These are phyloP conservation scores for Artibeus jamaicensis DNA, from an alignment of 2,797 vertebrate species.

Conservation along the genomic window DNA sequence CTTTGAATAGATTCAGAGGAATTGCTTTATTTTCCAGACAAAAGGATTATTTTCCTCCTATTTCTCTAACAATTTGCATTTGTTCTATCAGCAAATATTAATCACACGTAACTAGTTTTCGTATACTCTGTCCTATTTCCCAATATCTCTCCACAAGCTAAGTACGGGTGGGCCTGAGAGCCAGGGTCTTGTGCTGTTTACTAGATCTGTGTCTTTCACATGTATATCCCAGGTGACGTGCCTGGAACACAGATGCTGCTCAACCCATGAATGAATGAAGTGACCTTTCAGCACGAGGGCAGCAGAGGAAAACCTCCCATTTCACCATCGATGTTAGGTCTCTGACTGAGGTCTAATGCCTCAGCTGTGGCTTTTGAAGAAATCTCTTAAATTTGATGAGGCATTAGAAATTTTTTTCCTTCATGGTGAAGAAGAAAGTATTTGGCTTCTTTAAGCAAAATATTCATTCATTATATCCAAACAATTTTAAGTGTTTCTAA, in stretches of 20 bases:
- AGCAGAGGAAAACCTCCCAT: neutral
- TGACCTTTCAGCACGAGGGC: neutral
- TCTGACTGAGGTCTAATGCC: neutral
- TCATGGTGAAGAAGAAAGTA: neutral
- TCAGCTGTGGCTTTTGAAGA: neutral
- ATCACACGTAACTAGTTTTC: neutral
- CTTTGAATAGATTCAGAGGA: neutral
- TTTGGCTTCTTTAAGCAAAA: conserved; percentile 16
- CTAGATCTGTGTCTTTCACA: neutral
- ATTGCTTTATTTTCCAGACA: neutral
- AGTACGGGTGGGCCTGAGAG: neutral
- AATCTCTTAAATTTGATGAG: conserved; percentile 35
- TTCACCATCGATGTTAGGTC: neutral
- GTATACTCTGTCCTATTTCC: neutral
- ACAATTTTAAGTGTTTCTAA: neutral
- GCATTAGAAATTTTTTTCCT: neutral
- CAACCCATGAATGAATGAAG: neutral
- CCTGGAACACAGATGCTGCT: neutral
- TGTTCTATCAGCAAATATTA: neutral
- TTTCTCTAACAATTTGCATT: neutral
- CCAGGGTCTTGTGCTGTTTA: neutral
- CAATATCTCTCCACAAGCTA: neutral
- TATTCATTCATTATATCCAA: conserved; percentile 18
- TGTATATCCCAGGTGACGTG: neutral
- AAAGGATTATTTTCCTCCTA: neutral